These are phyloP conservation scores for Sebastes hubbsi DNA, from an alignment of 2,797 vertebrate genomes.

Conservation along the genomic window DNA sequence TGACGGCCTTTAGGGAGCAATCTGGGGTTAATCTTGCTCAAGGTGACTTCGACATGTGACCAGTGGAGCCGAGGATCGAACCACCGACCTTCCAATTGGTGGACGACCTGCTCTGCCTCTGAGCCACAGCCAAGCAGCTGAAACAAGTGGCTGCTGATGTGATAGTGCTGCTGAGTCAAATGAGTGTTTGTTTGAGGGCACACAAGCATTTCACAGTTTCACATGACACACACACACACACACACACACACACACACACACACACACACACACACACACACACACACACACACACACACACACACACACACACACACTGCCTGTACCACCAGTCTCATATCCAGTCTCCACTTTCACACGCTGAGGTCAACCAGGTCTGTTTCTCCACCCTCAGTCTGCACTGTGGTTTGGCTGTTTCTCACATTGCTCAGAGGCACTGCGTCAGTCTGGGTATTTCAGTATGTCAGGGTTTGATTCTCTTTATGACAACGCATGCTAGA, in stretches of 20 bases:
- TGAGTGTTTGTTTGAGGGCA: slow-evolving; percentile 5
- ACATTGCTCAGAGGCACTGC: slow-evolving; percentile 21
- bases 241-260: too few species aligned
- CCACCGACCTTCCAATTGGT: too few species aligned
- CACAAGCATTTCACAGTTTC: slow-evolving; percentile 17
- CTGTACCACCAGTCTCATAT: not conserved
- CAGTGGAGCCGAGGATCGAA: too few species aligned
- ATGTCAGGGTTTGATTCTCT: not conserved
- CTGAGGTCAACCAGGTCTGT: slow-evolving; percentile 9
- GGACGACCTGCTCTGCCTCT: too few species aligned
- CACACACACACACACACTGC: not conserved
- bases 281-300: too few species aligned
- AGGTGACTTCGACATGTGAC: too few species aligned
- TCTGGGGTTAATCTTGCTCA: too few species aligned
- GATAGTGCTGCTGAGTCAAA: slow-evolving; percentile 44
- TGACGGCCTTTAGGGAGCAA: too few species aligned
- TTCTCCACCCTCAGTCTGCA: slow-evolving; percentile 32
- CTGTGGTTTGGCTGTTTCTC: slow-evolving; percentile 17
- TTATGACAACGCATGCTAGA: accelerated
- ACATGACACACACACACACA: too few species aligned
- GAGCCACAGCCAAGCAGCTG: slow-evolving; percentile 10
- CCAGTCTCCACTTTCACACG: slow-evolving; percentile 28
- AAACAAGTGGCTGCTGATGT: slow-evolving; percentile 48
- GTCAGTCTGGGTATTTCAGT: not conserved
- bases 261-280: not conserved